Evolutionary conservation across 2,113 vertebrate genomes (phyloP).

Genomic region (Mormyrus iriodes): DNA sequence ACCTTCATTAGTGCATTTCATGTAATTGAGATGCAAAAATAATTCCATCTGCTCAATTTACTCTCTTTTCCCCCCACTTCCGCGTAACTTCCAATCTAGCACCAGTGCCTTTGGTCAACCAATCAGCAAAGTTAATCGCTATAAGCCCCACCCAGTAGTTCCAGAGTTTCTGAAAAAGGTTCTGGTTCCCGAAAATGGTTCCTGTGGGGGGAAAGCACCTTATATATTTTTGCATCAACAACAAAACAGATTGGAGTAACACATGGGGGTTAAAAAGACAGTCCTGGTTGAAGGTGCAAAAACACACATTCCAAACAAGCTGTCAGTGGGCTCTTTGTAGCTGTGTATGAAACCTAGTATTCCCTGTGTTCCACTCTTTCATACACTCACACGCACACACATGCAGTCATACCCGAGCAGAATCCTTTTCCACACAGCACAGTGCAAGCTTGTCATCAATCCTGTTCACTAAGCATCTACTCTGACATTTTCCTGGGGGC

Average conservation of each 20-base stretch:
- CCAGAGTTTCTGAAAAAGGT: neutral
- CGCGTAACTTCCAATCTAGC: neutral
- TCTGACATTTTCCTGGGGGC: neutral
- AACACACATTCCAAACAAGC: neutral
- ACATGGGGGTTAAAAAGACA: neutral
- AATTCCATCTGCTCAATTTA: neutral
- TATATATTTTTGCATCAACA: neutral
- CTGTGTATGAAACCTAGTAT: neutral
- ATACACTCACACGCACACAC: conserved; percentile 5
- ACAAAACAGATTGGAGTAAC: neutral
- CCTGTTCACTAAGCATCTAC: neutral
- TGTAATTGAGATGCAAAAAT: neutral
- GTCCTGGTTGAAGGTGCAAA: neutral
- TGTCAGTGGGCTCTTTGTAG: neutral
- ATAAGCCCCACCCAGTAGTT: neutral
- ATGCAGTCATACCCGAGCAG: neutral
- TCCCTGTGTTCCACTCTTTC: neutral
- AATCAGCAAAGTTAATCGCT: neutral
- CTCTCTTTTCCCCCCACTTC: neutral
- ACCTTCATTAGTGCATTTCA: neutral
- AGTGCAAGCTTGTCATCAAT: neutral
- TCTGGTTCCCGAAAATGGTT: neutral
- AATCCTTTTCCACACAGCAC: neutral
- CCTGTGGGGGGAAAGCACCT: neutral
- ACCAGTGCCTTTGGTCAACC: neutral